Evolutionary conservation across 2,113 vertebrate genomes (phyloP).

Genomic region (Motacilla tschutschensis): DNA sequence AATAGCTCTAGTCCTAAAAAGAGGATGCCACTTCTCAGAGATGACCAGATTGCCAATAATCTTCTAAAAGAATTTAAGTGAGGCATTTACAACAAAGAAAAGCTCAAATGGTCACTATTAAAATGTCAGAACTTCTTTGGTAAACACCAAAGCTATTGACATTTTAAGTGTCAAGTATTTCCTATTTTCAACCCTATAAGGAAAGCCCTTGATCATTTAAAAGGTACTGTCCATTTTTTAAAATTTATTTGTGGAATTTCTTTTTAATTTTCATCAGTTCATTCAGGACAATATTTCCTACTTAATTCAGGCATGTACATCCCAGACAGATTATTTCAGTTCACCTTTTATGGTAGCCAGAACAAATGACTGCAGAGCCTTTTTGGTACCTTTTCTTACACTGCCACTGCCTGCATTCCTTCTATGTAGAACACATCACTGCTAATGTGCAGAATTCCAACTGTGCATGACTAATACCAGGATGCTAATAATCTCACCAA

Average conservation of each 20-base stretch:
- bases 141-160: background rate
- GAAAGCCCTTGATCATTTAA: background rate
- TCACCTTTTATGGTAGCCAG: background rate
- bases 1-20: background rate
- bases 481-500: background rate
- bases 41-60: background rate
- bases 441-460: background rate
- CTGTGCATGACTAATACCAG: background rate
- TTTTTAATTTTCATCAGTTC: background rate
- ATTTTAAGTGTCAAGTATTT: background rate
- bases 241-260: background rate
- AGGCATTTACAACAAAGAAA: background rate
- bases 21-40: background rate
- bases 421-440: background rate
- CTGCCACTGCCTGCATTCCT: background rate
- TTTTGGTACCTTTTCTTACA: background rate
- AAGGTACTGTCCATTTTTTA: background rate
- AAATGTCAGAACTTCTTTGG: slow-evolving; percentile 5
- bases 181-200: background rate
- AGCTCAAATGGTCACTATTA: background rate
- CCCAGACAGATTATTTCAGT: background rate
- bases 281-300: background rate
- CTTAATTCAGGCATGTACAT: background rate
- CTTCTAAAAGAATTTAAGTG: background rate
- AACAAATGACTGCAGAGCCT: background rate